These are phyloP conservation scores for Willisornis vidua DNA, from an alignment of 2,113 vertebrate genomes.

Conservation along the genomic window DNA sequence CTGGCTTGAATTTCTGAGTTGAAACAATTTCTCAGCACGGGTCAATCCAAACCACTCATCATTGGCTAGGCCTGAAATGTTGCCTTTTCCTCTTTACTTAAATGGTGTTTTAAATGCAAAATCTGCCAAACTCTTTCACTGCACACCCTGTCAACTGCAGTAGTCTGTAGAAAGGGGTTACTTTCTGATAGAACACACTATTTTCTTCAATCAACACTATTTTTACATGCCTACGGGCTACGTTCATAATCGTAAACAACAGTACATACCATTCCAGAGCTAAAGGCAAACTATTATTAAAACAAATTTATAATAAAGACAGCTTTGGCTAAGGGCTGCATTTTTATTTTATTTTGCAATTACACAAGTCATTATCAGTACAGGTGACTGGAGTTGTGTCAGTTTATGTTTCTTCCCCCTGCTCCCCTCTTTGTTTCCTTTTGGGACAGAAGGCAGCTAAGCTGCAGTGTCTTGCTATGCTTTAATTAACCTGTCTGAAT, in stretches of 20 bases:
- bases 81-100: neutral
- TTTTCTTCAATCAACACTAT: neutral
- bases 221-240: neutral
- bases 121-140: neutral
- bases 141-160: neutral
- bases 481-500: neutral
- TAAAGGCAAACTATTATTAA: neutral
- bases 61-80: neutral
- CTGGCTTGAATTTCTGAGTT: neutral
- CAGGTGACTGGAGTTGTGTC: neutral
- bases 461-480: neutral
- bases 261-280: neutral
- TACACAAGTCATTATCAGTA: neutral
- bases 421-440: neutral
- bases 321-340: neutral
- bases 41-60: neutral
- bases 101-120: neutral
- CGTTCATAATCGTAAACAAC: neutral
- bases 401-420: neutral
- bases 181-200: neutral
- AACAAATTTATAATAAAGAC: neutral
- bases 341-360: neutral
- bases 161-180: neutral
- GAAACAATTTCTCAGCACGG: neutral
- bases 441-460: neutral